Evolutionary conservation across 2,797 vertebrate species (phyloP).

Genomic region (Champsocephalus gunnari): DNA sequence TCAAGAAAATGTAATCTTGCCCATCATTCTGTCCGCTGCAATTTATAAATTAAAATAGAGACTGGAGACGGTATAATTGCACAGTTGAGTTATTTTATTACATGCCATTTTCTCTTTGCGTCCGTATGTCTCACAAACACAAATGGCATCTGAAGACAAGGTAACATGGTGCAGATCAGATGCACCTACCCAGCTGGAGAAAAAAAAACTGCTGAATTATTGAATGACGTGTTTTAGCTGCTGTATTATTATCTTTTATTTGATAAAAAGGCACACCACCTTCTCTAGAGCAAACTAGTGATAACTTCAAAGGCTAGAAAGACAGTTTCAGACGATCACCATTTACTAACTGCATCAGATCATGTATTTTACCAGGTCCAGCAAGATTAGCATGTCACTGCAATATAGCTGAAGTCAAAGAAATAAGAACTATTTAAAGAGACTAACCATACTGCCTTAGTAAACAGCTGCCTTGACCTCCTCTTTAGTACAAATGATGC

Average conservation of each 20-base stretch:
- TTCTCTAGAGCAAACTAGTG: constrained; percentile 17
- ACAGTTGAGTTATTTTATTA: constrained; percentile 80
- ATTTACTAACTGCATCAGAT: constrained; percentile 23
- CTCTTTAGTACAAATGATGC: constrained; percentile 3
- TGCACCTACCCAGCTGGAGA: constrained; percentile 36
- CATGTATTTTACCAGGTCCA: constrained; percentile 13
- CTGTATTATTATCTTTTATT: constrained; percentile 6
- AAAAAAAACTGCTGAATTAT: constrained; percentile 9
- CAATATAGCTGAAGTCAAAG: constrained; percentile 31
- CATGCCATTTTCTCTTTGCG: constrained; percentile 69
- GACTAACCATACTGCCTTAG: constrained; percentile 20
- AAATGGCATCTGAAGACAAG: constrained; percentile 36
- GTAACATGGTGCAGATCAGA: constrained; percentile 38
- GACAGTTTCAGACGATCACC: constrained; percentile 29
- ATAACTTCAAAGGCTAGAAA: constrained; percentile 22
- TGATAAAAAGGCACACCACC: constrained; percentile 51
- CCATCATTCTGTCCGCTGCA: constrained; percentile 5
- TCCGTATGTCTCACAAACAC: constrained; percentile 8
- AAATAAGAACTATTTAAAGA: constrained; percentile 14
- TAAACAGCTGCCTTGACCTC: constrained; percentile 31
- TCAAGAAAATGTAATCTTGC: constrained; percentile 25
- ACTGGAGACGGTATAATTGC: constrained; percentile 54
- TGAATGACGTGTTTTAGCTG: constrained; percentile 24
- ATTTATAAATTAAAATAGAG: constrained; percentile 44
- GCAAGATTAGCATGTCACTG: constrained; percentile 14